Base-by-base conservation (phyloP, 2,797 vertebrate species). In the Takifugu ocellatus region DNA sequence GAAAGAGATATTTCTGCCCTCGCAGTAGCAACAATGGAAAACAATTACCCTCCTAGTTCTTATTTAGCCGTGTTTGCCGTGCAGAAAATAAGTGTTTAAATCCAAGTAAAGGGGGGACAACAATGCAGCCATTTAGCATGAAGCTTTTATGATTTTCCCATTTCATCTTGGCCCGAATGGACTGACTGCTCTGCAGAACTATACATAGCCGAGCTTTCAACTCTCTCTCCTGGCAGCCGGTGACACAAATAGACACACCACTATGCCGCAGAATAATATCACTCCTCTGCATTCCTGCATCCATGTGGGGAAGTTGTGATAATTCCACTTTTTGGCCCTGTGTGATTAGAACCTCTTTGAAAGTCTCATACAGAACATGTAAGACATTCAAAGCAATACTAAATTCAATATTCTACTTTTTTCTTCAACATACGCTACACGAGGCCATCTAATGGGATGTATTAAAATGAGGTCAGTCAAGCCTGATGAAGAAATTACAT, bases 401-500 rank as follows among this genome's bases (percentile, higher is more conserved):
- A 63, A 71, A 74, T 78, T 79, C 71, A 75, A 71, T 67, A 70
- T 73, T 75, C 57, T 51, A 62, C 52, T 51, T 69, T 72, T 60
- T 39, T 58, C 63, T 62, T 74, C 59, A n/a, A 46, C 17, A 46
- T 46, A 21, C 70, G 21, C 8, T 46, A 17, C 16, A 21, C 81
- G 10, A 48, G 25, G 82, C 79, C 74, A 73, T 73, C 75, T 84
- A 86, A 82, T 78, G 79, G 76, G 70, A 63, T 39, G 66, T 83
- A 82, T 84, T 84, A 84, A 88, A 91, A 90, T 83, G 75, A 89
- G 89, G 90, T 87, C 90, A 90, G 64, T 68, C 67, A 74, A 72
- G 82, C 85, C 78, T 90, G 86, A 91, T 74, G 81, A 90, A 91
- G 86, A 91, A 91, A 87, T 87, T 80, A 86, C 81, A 84, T 87